Base-by-base conservation (phyloP, 2,888 invertebrate species). In the Euclidia mi region DNA sequence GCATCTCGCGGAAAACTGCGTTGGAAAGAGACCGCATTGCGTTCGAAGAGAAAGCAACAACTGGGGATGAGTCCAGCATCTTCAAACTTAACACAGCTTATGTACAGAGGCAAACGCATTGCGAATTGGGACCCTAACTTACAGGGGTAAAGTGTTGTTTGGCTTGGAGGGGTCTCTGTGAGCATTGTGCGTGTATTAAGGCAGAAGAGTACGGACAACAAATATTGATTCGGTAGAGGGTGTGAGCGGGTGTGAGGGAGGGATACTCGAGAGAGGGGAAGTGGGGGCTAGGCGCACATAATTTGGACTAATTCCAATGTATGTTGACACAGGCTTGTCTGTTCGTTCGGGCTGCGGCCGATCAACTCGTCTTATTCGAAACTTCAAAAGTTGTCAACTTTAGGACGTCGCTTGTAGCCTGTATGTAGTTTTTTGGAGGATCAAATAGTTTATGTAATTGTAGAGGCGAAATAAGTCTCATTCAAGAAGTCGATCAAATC, bases 171-270 rank as follows among this genome's bases (percentile, higher is more conserved):
- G n/a, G 0, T 53, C 40, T 84, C 81, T 89, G 87, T 89, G 89
- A 87, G 89, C 82, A 89, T 88, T 89, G 90, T 94, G 94, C 94
- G 94, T 94, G 92, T 93, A 93, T 89, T 89, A 93, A 90, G 92
- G 90, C 89, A 94, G 94, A 94, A 94, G 94, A 94, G 94, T 92
- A 85, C 94, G 92, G 92, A 94, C 94, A 90, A 94, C 94, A 95
- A 95, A 95, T 94, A 95, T 94, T 94, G 95, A 94, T 94, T 94
- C 92, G 93, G 85, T 78, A 82, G 79, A 84, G 85, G 88, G 89
- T 85, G 84, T 71, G 59, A 62, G 74, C 71, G 80, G 80, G 76
- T 64, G 65, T 59, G 51, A 44, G 75, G 82, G 78, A 60, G 45
- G 52, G 50, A 67, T 51, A 74, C 81, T 82, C 78, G 65, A 56